Base-by-base conservation (phyloP, 2,797 vertebrate species). In the Eulemur rubriventer region DNA sequence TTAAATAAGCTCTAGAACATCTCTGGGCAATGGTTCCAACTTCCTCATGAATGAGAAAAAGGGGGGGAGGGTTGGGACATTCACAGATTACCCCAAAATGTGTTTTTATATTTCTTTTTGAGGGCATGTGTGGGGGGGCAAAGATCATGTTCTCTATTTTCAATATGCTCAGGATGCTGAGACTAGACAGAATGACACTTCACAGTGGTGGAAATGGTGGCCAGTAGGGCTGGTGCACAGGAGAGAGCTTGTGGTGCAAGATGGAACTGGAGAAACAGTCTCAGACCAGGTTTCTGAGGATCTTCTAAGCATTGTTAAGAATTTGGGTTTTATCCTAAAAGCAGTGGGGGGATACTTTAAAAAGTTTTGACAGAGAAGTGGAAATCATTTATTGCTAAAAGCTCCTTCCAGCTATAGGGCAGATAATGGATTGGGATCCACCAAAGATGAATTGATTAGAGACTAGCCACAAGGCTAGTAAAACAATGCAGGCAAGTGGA, bases 141-240 rank as follows among this genome's bases (percentile, higher is more conserved):
- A 79, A 61, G 17, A 24, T 22, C 4, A 4, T 35, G 13, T 38
- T 48, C 78, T 73, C 26, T 67, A 1, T 55, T 59, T 84, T 24
- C 5, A 52, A 0, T 22, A 6, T 24, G 0, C 22, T 90, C 17
- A 52, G 48, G 78, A 81, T 14, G 10, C 0, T 17, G 13, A 75
- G 82, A 35, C 41, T 17, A 76, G 30, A 65, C 20, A 35, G n/a
- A 65, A 0, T 35, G 28, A 12, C 11, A 1, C 6, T 6, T 59
- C 28, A 41, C 43, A 16, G 5, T 33, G 4, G 18, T 17, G 52
- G 10, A 93, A 61, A 43, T 48, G 67, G 24, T 0, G 24, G 38
- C 24, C 17, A 1, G 2, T 1, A 0, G 46, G 41, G 12, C 52
- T 57, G 14, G 4, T 30, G 4, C 1, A 0, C 1, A 4, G 9